Percentiles rank a stretch among this genome's conserved stretches.
phyloP scores from a whole-genome alignment of 2,797 vertebrate species.

The Hoplostethus mediterraneus region DNA sequence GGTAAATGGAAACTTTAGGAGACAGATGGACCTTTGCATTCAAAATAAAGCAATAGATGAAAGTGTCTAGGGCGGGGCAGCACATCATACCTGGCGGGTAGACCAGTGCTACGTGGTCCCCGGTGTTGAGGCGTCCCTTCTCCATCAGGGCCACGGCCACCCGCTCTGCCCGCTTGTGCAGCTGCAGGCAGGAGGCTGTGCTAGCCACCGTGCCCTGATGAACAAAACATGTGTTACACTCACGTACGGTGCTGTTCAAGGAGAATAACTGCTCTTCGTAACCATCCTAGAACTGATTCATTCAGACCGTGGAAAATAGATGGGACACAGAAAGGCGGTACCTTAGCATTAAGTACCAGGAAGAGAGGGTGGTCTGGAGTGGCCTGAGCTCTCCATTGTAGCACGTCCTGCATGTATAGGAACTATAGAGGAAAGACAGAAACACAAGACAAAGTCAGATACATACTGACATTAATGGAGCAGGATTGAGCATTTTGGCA shows the following conservation, averaged over 20 bases:
- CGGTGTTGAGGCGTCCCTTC: slow-evolving; percentile 89
- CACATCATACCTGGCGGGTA: slow-evolving; percentile 88
- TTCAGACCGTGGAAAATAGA: background rate
- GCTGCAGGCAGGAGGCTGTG: slow-evolving; percentile 92
- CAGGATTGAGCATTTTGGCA: background rate
- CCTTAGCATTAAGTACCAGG: slow-evolving; percentile 94
- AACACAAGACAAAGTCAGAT: slow-evolving; percentile 11
- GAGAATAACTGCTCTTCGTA: background rate
- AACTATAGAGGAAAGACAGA: slow-evolving; percentile 82
- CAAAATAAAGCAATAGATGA: too few relatives aligned
- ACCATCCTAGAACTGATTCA: background rate
- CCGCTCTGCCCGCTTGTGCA: slow-evolving; percentile 94
- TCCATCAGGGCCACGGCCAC: slow-evolving; percentile 90
- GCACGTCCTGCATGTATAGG: slow-evolving; percentile 95
- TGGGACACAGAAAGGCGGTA: slow-evolving; percentile 55
- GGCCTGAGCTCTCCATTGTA: slow-evolving; percentile 97
- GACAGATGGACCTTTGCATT: too few relatives aligned
- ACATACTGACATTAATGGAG: background rate
- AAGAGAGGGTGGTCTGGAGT: slow-evolving; percentile 95
- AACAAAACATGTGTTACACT: slow-evolving; percentile 20
- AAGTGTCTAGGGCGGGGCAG: too few relatives aligned
- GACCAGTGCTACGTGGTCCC: slow-evolving; percentile 95
- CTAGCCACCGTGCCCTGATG: slow-evolving; percentile 91
- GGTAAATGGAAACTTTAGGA: too few relatives aligned
- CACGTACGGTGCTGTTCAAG: background rate